A percentile compares a stretch with the other conserved stretches of the same genome.
Evolutionary conservation across 2,113 vertebrate genomes (phyloP).

Genomic region (Fukomys damarensis): DNA sequence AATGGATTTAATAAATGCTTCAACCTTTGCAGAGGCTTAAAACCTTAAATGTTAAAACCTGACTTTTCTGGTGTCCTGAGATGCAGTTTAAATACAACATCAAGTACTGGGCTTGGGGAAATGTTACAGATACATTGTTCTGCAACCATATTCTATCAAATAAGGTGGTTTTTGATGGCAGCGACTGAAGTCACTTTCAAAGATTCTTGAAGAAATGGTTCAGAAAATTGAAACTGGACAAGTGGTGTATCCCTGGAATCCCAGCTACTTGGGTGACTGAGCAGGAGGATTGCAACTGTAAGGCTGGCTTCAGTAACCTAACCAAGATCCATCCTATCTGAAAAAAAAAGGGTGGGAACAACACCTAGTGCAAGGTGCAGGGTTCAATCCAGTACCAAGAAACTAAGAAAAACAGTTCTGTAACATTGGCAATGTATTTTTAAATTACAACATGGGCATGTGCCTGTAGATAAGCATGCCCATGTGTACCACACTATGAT

Average conservation of each 20-base stretch:
- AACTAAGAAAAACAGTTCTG: background rate
- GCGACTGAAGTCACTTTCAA: background rate
- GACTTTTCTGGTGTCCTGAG: background rate
- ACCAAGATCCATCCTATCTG: background rate
- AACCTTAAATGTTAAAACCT: background rate
- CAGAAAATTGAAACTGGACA: background rate
- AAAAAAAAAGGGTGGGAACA: background rate
- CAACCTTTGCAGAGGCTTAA: background rate
- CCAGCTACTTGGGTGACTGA: background rate
- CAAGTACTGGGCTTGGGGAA: background rate
- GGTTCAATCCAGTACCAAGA: background rate
- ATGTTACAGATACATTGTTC: background rate
- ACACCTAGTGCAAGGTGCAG: background rate
- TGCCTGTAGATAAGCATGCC: accelerated
- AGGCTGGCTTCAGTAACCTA: background rate
- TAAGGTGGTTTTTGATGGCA: background rate
- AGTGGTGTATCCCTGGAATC: background rate
- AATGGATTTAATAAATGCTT: background rate
- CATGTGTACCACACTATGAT: background rate
- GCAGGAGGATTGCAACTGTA: background rate
- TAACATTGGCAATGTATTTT: background rate
- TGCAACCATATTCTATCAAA: background rate
- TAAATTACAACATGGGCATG: background rate
- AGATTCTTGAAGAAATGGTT: background rate
- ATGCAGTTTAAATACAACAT: background rate